Conservation (phyloP, 2,797 vertebrate genomes). For the Pyrocephalus nanus region DNA sequence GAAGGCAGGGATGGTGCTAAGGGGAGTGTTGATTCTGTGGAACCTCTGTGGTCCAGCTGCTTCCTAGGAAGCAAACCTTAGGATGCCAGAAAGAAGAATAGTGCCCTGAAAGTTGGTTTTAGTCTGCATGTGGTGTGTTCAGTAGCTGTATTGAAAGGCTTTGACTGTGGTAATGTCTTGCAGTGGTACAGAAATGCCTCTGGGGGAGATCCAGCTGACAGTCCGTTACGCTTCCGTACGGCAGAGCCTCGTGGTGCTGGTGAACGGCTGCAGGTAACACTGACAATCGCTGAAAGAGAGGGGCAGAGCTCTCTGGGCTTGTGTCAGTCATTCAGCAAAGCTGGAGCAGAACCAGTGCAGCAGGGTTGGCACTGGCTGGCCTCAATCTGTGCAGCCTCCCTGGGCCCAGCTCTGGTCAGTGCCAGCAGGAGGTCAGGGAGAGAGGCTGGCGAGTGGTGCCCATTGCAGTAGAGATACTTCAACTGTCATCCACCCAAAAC, state of each 20-base stretch:
- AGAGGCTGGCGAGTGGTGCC: background rate
- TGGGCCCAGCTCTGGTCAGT: background rate
- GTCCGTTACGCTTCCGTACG: constrained; percentile 85
- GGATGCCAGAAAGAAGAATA: background rate
- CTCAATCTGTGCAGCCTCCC: background rate
- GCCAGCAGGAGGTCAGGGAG: background rate
- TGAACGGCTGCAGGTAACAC: constrained; percentile 88
- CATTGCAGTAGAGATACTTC: accelerated
- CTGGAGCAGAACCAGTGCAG: background rate
- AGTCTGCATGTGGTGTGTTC: background rate
- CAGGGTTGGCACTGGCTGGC: background rate
- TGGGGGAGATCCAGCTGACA: constrained; percentile 89
- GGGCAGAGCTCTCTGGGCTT: background rate
- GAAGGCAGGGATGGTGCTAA: background rate
- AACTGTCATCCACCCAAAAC: background rate
- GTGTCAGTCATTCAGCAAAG: background rate
- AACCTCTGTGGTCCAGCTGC: background rate
- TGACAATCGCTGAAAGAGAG: background rate
- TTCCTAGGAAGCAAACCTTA: background rate
- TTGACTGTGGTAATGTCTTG: constrained; percentile 19
- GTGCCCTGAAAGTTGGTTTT: background rate
- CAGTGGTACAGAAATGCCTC: constrained; percentile 80
- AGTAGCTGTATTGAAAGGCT: background rate
- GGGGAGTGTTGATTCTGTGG: background rate
- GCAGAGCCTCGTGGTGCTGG: constrained; percentile 83